Evolutionary conservation across 2,113 vertebrate species (phyloP).

Genomic region (Platysternon megacephalum): DNA sequence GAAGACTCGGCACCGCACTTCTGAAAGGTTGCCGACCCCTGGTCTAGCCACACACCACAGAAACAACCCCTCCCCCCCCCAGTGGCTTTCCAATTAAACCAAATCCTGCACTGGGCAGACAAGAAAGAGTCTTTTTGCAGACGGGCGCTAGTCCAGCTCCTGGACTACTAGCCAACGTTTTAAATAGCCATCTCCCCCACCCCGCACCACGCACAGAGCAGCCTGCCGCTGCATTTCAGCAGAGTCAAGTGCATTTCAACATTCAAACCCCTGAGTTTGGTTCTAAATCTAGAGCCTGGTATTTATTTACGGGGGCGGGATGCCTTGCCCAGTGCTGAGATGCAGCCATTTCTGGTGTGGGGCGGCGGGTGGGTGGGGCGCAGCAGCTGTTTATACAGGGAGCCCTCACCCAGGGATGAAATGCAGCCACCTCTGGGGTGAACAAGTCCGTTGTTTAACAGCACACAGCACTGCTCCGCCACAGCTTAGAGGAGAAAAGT

Average conservation of each 20-base stretch:
- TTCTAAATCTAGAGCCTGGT: neutral
- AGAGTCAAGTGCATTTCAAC: too few relatives aligned
- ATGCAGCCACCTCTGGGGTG: neutral
- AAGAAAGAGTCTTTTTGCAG: neutral
- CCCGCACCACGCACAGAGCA: too few relatives aligned
- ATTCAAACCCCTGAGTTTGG: neutral
- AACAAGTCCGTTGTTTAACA: neutral
- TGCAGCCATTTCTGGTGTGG: neutral
- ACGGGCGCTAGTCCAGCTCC: too few relatives aligned
- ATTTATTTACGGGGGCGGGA: neutral
- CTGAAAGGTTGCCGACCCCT: too few relatives aligned
- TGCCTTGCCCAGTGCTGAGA: neutral
- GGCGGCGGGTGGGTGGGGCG: too few relatives aligned
- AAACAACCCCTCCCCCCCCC: neutral
- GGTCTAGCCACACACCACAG: neutral
- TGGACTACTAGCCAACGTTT: too few relatives aligned
- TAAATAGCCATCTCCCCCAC: too few relatives aligned
- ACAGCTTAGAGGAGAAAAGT: neutral
- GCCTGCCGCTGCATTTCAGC: too few relatives aligned
- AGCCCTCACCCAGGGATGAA: neutral
- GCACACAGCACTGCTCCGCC: neutral
- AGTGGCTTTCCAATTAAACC: too few relatives aligned
- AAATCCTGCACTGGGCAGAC: neutral
- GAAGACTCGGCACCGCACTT: too few relatives aligned
- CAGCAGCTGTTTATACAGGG: neutral